phyloP scores from a whole-genome alignment of 2,797 vertebrate genomes.

The Gobio occitaniae region DNA sequence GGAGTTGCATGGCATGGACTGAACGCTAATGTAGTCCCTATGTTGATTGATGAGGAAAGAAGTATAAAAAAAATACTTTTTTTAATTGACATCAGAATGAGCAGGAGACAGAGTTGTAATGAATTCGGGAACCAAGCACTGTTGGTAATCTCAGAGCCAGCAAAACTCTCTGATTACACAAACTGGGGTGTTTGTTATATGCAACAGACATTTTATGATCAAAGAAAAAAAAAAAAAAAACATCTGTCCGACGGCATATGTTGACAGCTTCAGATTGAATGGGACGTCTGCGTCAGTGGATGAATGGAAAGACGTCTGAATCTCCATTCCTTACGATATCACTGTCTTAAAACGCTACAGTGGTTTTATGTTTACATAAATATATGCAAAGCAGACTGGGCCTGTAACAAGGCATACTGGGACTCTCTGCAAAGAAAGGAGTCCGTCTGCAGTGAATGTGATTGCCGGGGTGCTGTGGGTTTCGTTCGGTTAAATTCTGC shows the following conservation, averaged over 20 bases:
- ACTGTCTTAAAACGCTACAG: constrained; percentile 14
- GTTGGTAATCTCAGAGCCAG: constrained; percentile 44
- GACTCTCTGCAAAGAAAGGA: constrained; percentile 24
- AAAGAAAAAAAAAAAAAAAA: constrained; percentile 36
- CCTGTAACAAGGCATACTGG: constrained; percentile 26
- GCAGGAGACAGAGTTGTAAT: constrained; percentile 37
- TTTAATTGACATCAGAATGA: constrained; percentile 57
- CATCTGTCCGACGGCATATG: constrained; percentile 19
- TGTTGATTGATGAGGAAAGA: constrained; percentile 65
- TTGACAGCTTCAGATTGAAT: constrained; percentile 29
- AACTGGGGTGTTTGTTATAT: constrained; percentile 18
- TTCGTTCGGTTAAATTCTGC: constrained; percentile 60
- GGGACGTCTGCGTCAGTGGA: constrained; percentile 15
- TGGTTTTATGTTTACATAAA: constrained; percentile 42
- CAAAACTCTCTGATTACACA: constrained; percentile 42
- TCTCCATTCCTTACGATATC: constrained; percentile 12
- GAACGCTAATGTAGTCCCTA: constrained; percentile 65
- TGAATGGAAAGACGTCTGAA: constrained; percentile 14
- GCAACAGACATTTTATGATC: constrained; percentile 25
- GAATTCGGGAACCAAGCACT: constrained; percentile 38
- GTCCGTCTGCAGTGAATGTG: constrained; percentile 24
- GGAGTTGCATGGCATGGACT: constrained; percentile 65
- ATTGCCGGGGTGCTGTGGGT: constrained; percentile 46
- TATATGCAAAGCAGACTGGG: constrained; percentile 37
- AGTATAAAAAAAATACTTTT: constrained; percentile 32